Percentiles rank a stretch among this genome's conserved stretches.
These are phyloP conservation scores for Apis dorsata DNA, from an alignment of 1,140 invertebrate genomes.

Conservation along the genomic window DNA sequence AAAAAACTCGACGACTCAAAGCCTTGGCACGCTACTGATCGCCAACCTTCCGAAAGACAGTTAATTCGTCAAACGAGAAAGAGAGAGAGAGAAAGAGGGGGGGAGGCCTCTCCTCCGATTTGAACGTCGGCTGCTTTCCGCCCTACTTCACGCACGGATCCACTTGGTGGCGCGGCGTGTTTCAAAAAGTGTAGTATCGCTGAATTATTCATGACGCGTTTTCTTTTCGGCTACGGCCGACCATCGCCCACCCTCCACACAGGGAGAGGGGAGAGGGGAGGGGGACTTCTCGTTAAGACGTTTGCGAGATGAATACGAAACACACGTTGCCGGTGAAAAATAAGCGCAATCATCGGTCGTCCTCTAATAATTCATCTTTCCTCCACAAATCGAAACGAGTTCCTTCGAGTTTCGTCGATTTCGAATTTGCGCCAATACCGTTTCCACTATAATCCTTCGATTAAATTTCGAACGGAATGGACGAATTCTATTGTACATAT, in stretches of 20 bases:
- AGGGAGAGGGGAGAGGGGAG: too few species aligned
- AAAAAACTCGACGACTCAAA: too few species aligned
- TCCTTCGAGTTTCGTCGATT: too few species aligned
- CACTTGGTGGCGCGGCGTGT: neutral
- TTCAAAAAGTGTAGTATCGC: constrained; percentile 29
- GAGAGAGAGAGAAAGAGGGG: neutral
- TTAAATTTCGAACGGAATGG: too few species aligned
- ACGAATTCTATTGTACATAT: neutral
- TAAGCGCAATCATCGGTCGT: neutral
- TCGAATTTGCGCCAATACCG: too few species aligned
- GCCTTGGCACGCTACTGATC: neutral
- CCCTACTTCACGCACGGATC: constrained; percentile 10
- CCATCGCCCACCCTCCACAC: neutral
- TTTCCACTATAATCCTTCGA: too few species aligned
- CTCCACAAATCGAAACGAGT: constrained; percentile 21
- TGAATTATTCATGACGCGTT: constrained; percentile 47
- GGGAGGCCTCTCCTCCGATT: neutral
- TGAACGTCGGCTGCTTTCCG: constrained; percentile 17
- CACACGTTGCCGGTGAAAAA: neutral
- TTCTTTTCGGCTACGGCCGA: constrained; percentile 2
- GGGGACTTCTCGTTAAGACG: constrained; percentile 8
- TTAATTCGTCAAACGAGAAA: neutral
- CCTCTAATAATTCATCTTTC: neutral
- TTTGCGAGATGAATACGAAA: constrained; percentile 17
- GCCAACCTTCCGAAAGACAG: neutral